Evolutionary conservation across 1,140 invertebrate species (phyloP).

Genomic region (Neodiprion virginianus): DNA sequence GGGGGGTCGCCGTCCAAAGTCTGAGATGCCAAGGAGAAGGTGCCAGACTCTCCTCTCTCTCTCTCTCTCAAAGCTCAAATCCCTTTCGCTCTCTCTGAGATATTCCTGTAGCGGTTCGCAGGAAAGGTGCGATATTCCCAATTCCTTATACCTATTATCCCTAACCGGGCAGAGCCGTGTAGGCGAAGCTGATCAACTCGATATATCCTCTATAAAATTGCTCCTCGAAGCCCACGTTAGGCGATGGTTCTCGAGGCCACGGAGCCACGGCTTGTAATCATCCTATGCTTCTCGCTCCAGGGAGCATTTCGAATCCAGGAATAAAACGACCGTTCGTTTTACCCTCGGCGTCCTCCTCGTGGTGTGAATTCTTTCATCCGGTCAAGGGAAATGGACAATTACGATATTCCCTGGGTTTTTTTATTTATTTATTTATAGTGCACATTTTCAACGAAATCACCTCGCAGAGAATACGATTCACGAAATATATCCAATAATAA

Average conservation of each 20-base stretch:
- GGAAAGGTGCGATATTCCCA: not conserved
- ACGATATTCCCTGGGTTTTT: no score
- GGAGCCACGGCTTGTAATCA: not conserved
- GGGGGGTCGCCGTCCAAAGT: not conserved
- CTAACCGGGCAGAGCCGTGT: no score
- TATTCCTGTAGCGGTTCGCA: not conserved
- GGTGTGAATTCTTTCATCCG: no score
- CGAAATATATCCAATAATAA: no score
- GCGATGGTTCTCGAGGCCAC: not conserved
- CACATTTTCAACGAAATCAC: no score
- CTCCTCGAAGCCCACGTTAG: constrained; percentile 2
- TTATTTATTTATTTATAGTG: no score
- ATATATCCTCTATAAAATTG: not conserved
- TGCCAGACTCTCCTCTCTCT: not conserved
- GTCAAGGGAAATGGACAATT: no score
- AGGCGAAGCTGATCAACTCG: not conserved
- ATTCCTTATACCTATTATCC: not conserved
- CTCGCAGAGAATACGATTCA: no score
- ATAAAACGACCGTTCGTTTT: no score
- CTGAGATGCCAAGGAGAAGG: not conserved
- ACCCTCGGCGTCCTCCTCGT: no score
- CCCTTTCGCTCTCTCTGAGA: not conserved
- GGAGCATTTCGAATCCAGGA: not conserved
- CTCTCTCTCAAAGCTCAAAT: not conserved
- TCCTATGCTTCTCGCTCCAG: not conserved